phyloP scores from a whole-genome alignment of 2,797 vertebrate genomes.

The Melanotaenia maccullochi region DNA sequence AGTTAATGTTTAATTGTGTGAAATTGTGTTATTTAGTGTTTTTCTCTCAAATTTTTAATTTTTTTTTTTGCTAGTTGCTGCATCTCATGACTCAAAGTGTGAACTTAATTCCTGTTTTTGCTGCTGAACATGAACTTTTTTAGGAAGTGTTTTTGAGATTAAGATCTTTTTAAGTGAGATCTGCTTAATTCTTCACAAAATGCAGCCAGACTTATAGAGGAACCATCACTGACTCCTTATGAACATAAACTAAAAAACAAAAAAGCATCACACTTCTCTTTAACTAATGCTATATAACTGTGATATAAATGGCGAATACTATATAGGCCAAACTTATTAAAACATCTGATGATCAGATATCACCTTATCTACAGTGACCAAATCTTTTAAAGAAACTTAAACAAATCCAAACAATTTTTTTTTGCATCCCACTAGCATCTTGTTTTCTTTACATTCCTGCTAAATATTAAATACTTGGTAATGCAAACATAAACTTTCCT shows the following conservation, averaged over 20 bases:
- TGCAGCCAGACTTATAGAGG: not conserved
- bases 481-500: not conserved
- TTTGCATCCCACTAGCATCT: too few species aligned
- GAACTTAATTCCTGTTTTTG: not conserved
- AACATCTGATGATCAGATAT: not conserved
- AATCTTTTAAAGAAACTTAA: too few species aligned
- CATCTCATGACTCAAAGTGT: not conserved
- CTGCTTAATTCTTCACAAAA: not conserved
- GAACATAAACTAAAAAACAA: not conserved
- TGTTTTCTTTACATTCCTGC: not conserved
- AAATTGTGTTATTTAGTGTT: not conserved
- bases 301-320: too few species aligned
- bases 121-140: not conserved
- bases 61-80: not conserved
- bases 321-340: not conserved
- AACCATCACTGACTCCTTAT: not conserved
- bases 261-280: not conserved
- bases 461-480: not conserved
- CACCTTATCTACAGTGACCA: too few species aligned
- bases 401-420: too few species aligned
- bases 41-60: not conserved
- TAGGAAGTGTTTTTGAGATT: conserved; percentile 22
- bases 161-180: conserved; percentile 1
- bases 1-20: not conserved
- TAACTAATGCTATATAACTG: too few species aligned